Conservation (phyloP, 2,797 vertebrate genomes). For the Aplochiton taeniatus region DNA sequence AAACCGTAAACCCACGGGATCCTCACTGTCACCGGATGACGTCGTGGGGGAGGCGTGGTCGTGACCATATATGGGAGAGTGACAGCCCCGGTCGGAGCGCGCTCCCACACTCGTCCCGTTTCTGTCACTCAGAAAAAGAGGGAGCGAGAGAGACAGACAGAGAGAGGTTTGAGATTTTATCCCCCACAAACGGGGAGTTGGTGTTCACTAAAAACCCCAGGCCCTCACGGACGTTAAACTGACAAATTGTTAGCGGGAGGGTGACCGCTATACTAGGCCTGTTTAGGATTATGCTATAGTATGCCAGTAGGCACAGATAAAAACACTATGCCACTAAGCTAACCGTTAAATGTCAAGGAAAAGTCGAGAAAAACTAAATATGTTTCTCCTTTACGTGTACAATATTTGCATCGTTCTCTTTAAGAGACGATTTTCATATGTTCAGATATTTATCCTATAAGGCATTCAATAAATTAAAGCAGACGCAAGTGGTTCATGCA, state of each 20-base stretch:
- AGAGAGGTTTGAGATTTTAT: slow-evolving; percentile 5
- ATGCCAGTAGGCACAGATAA: too few relatives aligned
- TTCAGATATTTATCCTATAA: too few relatives aligned
- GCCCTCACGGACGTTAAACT: slow-evolving; percentile 28
- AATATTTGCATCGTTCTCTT: too few relatives aligned
- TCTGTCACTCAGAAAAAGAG: slow-evolving; percentile 2
- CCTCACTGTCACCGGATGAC: slow-evolving; percentile 84
- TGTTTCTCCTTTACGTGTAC: slow-evolving; percentile 10
- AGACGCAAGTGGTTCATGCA: too few relatives aligned
- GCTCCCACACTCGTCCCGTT: too few relatives aligned
- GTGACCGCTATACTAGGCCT: too few relatives aligned
- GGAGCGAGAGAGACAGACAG: slow-evolving; percentile 21
- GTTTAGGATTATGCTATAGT: too few relatives aligned
- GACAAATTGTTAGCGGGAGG: neutral
- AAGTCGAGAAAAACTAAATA: neutral
- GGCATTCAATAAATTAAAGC: too few relatives aligned
- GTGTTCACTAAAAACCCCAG: slow-evolving; percentile 40
- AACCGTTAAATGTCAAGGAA: too few relatives aligned
- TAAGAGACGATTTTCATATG: too few relatives aligned
- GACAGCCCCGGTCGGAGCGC: slow-evolving; percentile 52
- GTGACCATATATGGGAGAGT: slow-evolving; percentile 80
- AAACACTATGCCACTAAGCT: too few relatives aligned
- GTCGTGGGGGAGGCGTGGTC: slow-evolving; percentile 73
- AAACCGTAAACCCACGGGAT: slow-evolving; percentile 95
- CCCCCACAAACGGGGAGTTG: slow-evolving; percentile 59